These are phyloP conservation scores for Balaeniceps rex DNA, from an alignment of 2,113 vertebrate genomes.

Conservation along the genomic window DNA sequence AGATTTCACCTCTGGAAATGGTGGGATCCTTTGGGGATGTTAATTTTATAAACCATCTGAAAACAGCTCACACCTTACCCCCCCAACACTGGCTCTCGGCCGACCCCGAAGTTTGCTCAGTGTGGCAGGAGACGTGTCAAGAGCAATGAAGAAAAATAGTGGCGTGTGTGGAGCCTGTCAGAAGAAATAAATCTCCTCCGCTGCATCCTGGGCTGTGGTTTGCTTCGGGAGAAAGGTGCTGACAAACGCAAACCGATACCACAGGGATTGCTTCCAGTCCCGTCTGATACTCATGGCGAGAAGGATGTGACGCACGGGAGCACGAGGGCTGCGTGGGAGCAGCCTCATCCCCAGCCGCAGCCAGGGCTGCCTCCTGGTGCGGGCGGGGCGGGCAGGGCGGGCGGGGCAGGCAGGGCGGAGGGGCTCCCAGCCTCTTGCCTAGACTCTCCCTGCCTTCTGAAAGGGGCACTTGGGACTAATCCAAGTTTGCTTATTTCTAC, in stretches of 20 bases:
- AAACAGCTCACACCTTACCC: neutral
- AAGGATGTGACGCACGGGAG: neutral
- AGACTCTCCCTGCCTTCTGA: neutral
- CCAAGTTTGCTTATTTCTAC: neutral
- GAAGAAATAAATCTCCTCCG: neutral
- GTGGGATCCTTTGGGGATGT: neutral
- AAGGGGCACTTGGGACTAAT: neutral
- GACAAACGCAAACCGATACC: neutral
- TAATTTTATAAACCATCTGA: neutral
- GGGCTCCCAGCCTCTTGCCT: neutral
- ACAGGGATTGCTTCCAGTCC: neutral
- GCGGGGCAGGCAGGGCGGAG: neutral
- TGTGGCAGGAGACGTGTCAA: neutral
- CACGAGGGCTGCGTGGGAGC: neutral
- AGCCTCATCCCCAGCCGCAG: neutral
- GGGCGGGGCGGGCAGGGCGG: neutral
- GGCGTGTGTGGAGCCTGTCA: neutral
- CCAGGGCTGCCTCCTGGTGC: neutral
- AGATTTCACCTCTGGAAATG: neutral
- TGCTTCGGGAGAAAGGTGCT: neutral
- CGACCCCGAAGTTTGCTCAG: neutral
- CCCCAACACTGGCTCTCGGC: neutral
- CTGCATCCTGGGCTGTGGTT: neutral
- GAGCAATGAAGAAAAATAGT: neutral
- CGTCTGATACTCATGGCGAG: neutral